These are phyloP conservation scores for Eolophus roseicapilla DNA, from an alignment of 2,113 vertebrate species.

Conservation along the genomic window DNA sequence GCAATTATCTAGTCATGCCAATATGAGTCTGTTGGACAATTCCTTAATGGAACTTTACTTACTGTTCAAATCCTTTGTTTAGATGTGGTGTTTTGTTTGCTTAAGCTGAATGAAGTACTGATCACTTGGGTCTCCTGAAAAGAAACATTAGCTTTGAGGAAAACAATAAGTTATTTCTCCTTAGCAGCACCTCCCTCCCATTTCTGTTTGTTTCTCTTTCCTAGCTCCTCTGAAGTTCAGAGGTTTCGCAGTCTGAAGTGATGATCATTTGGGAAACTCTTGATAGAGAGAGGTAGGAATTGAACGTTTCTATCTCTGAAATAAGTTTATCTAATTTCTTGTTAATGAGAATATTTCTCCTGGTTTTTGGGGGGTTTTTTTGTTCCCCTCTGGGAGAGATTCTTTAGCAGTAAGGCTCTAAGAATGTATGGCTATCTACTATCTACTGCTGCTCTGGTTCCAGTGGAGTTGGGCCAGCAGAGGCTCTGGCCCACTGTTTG, in stretches of 20 bases:
- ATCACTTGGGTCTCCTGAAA: background rate
- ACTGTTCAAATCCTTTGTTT: background rate
- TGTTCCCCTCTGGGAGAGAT: slow-evolving; percentile 4
- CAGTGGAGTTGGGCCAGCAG: slow-evolving; percentile 35
- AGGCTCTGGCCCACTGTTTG: slow-evolving; percentile 6
- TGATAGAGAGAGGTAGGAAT: background rate
- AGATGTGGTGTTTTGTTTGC: background rate
- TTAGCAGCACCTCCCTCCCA: background rate
- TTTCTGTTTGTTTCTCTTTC: background rate
- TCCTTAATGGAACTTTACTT: background rate
- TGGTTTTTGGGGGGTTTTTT: background rate
- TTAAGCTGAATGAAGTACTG: background rate
- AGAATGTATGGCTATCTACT: slow-evolving; percentile 11
- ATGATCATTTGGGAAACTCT: background rate
- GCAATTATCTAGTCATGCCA: background rate
- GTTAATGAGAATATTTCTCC: slow-evolving; percentile 23
- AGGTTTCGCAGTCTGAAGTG: background rate
- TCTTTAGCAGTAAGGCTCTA: slow-evolving; percentile 38
- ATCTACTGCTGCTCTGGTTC: slow-evolving; percentile 4
- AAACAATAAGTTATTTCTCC: background rate
- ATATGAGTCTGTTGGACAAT: background rate
- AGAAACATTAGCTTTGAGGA: background rate
- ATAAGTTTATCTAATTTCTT: slow-evolving; percentile 18
- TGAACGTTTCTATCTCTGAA: slow-evolving; percentile 2
- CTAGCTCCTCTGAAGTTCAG: background rate